phyloP scores from a whole-genome alignment of 2,888 invertebrate genomes.

The Tricholauxania praeusta region DNA sequence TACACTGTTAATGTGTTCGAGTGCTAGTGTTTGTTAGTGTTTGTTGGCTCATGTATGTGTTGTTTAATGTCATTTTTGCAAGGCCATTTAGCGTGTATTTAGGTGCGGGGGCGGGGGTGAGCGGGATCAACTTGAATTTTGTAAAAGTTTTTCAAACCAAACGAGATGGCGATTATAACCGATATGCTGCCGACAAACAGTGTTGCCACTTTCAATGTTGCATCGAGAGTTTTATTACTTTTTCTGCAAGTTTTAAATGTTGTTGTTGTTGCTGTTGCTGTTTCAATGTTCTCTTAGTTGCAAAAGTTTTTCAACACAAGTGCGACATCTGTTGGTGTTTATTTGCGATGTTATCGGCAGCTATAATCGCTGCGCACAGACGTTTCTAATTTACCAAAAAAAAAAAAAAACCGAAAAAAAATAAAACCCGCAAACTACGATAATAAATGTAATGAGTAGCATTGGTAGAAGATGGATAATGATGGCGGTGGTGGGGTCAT shows the following conservation, averaged over 20 bases:
- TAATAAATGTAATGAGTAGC: conserved; percentile 23
- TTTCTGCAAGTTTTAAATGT: conserved; percentile 6
- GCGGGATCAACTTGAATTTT: neutral
- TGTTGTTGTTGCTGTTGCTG: conserved; percentile 2
- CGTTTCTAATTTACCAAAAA: conserved; percentile 32
- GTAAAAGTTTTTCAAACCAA: conserved; percentile 25
- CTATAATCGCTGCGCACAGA: conserved; percentile 35
- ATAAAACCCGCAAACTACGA: conserved; percentile 21
- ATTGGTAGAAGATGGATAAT: neutral
- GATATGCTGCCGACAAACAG: conserved; percentile 11
- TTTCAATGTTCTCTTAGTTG: neutral
- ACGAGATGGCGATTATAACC: conserved; percentile 7
- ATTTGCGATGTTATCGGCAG: conserved; percentile 35
- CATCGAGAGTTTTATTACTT: conserved; percentile 1
- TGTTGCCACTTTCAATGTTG: conserved; percentile 25
- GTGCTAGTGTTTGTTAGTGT: no score
- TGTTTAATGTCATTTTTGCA: no score
- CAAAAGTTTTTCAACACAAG: neutral
- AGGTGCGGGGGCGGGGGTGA: neutral
- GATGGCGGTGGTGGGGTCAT: neutral
- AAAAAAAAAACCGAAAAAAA: no score
- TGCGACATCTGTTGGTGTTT: conserved; percentile 34
- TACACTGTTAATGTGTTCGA: neutral
- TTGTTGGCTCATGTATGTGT: no score
- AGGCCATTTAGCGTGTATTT: no score